phyloP scores from a whole-genome alignment of 2,888 invertebrate genomes.

The Nezara viridula region DNA sequence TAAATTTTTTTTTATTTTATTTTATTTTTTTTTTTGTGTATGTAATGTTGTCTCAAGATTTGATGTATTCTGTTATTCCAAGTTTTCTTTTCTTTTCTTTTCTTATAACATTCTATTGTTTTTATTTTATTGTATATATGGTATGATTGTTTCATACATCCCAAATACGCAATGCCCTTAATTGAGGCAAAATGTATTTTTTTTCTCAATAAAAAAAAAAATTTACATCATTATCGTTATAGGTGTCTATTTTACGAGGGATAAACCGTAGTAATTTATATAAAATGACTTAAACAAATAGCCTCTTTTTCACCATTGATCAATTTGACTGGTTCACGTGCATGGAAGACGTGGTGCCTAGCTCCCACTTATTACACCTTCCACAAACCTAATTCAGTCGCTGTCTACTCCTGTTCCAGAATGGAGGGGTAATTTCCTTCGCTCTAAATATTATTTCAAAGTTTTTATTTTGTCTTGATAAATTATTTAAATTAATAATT shows the following conservation, averaged over 20 bases:
- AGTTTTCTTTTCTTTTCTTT: too few species aligned
- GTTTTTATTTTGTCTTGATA: neutral
- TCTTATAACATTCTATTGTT: too few species aligned
- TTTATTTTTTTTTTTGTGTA: too few species aligned
- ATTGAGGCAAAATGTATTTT: too few species aligned
- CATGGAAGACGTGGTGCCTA: constrained; percentile 39
- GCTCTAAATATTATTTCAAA: neutral
- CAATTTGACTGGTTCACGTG: constrained; percentile 44
- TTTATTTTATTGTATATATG: too few species aligned
- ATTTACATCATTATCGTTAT: neutral
- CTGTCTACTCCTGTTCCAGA: neutral
- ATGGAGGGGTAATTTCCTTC: constrained; percentile 43
- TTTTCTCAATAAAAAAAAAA: too few species aligned
- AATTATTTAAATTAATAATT: too few species aligned
- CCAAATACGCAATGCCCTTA: too few species aligned
- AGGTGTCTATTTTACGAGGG: neutral
- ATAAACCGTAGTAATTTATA: neutral
- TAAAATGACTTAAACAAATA: neutral
- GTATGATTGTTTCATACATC: too few species aligned
- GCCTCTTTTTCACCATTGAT: neutral
- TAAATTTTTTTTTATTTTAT: too few species aligned
- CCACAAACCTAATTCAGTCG: constrained; percentile 43
- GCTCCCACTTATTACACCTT: constrained; percentile 46
- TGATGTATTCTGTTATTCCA: too few species aligned
- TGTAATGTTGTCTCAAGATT: too few species aligned